phyloP scores from a whole-genome alignment of 2,113 vertebrate species.

The Rhinoderma darwinii region DNA sequence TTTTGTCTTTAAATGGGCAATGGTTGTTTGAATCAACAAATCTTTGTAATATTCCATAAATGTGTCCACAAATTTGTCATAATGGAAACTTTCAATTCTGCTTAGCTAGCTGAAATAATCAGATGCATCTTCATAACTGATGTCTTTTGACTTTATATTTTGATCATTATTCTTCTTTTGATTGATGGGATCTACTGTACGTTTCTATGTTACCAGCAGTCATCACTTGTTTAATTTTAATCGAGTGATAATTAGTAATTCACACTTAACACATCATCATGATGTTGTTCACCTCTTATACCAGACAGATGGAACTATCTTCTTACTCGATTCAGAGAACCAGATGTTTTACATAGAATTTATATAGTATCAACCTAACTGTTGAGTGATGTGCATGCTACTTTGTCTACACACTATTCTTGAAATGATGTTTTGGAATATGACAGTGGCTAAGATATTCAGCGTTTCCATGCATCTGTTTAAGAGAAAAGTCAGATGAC shows the following conservation, averaged over 20 bases:
- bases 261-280: constrained; percentile 71
- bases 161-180: constrained; percentile 57
- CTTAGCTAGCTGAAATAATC: background rate
- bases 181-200: constrained; percentile 70
- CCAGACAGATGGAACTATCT: constrained; percentile 76
- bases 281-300: constrained; percentile 68
- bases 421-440: background rate
- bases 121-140: background rate
- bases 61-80: background rate
- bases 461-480: background rate
- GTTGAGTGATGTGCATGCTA: background rate
- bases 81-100: background rate
- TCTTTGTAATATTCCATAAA: background rate
- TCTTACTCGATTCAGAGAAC: constrained; percentile 66
- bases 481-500: background rate
- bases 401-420: background rate
- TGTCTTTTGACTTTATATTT: background rate
- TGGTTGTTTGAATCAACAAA: too few relatives aligned
- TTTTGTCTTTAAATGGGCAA: too few relatives aligned
- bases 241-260: constrained; percentile 79
- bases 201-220: constrained; percentile 72
- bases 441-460: background rate
- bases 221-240: constrained; percentile 72
- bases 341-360: constrained; percentile 69
- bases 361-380: constrained; percentile 26